These are phyloP conservation scores for Oreochromis mossambicus DNA, from an alignment of 2,797 vertebrate species.

Conservation along the genomic window DNA sequence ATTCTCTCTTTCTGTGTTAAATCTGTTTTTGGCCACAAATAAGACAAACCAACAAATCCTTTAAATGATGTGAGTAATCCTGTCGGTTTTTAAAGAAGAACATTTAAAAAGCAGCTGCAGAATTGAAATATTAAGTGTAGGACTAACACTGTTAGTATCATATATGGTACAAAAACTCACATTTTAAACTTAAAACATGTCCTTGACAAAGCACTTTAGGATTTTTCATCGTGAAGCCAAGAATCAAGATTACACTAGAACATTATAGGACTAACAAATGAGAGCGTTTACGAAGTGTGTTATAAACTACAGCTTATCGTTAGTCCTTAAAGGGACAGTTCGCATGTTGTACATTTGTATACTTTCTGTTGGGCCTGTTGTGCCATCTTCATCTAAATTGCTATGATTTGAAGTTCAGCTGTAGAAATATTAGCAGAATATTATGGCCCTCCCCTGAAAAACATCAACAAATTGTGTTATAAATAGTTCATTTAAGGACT, in stretches of 20 bases:
- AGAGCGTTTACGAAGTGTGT: neutral
- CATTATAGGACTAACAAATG: neutral
- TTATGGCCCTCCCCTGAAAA: neutral
- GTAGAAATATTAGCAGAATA: neutral
- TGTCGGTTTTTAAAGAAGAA: neutral
- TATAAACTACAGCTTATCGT: neutral
- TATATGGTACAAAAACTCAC: neutral
- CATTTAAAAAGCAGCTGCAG: neutral
- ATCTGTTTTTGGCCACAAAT: neutral
- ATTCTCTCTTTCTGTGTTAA: neutral
- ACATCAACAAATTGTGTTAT: no score
- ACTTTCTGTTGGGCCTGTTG: neutral
- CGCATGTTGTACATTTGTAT: fast-evolving
- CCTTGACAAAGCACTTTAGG: neutral
- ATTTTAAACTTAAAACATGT: neutral
- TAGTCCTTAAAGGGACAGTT: neutral
- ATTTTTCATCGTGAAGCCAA: neutral
- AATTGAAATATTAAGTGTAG: neutral
- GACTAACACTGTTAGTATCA: neutral
- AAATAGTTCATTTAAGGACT: no score
- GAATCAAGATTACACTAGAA: neutral
- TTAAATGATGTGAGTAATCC: neutral
- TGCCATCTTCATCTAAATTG: neutral
- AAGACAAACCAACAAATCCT: neutral
- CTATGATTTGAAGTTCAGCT: neutral